Evolutionary conservation across 2,888 invertebrate species (phyloP), one percentile per base, ranked within the genome.

Genomic region (Agrotis ipsilon): DNA sequence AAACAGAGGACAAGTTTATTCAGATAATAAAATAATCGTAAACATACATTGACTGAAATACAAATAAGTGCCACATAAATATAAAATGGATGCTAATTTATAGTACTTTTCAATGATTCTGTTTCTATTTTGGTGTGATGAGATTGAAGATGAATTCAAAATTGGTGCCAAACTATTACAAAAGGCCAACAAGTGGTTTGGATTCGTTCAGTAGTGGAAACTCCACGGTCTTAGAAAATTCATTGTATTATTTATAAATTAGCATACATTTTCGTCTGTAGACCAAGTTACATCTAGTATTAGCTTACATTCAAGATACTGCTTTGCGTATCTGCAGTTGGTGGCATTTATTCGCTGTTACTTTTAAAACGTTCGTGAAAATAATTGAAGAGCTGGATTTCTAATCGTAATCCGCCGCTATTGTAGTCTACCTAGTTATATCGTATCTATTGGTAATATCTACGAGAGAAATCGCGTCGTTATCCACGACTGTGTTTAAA

Each of bases 1-100:
- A 82, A 85, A 84, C 73, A 76, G 68, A 82, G 72, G 67, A 73
- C 65, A n/a, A 68, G 66, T 85, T 86, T 86, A 86, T 81, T 86
- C 78, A 80, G 80, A 86, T 82, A 81, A 82, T 39, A 78, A 72
- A 75, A 57, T 72, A 71, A 80, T 76, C 69, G 68, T 77, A 79
- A 62, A 72, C 68, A 68, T 78, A 86, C 73, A 82, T 72, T 86
- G 83, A 83, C 85, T 83, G 83, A 72, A 71, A 72, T 72, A 16
- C 55, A 59, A 80, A 63, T 80, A 65, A 64, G 52, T 77, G 49
- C 18, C 52, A 61, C 14, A 19, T 39, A 49, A 39, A 39, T 68
- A 58, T 58, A 61, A 77, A 71, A 69, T 57, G 58, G 62, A 57
- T 70, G 59, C 51, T 60, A 75, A 54, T 68, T 65, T 72, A 70